phyloP scores from a whole-genome alignment of 2,797 vertebrate species.

The Limosa lapponica region DNA sequence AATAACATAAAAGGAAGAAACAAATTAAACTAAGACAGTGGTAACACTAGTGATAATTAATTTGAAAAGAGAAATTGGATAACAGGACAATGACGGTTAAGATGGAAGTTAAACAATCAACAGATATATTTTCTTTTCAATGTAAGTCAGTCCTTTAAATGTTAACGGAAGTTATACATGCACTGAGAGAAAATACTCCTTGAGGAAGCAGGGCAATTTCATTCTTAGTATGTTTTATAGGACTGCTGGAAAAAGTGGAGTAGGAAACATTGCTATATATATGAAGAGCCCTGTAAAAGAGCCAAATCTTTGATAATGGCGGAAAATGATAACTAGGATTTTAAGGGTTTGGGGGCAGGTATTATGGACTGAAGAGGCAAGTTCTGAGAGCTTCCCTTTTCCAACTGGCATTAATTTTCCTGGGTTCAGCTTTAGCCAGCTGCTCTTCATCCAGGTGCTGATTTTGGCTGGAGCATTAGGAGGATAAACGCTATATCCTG shows the following conservation, averaged over 20 bases:
- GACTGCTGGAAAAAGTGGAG: neutral
- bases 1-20: neutral
- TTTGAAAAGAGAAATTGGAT: neutral
- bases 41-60: neutral
- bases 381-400: slow-evolving; percentile 52
- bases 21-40: neutral
- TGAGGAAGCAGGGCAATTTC: neutral
- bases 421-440: slow-evolving; percentile 56
- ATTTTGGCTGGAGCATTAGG: slow-evolving; percentile 52
- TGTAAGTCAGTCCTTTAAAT: neutral
- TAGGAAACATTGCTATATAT: neutral
- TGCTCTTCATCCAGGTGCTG: slow-evolving; percentile 66
- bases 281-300: slow-evolving; percentile 36
- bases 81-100: neutral
- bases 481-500: slow-evolving; percentile 59
- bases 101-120: neutral
- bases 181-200: neutral
- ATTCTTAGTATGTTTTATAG: neutral
- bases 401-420: slow-evolving; percentile 50
- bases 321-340: slow-evolving; percentile 29
- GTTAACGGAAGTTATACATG: neutral
- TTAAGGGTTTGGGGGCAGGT: slow-evolving; percentile 46
- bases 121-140: neutral
- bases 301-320: slow-evolving; percentile 20
- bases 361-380: slow-evolving; percentile 38